A percentile compares a stretch with the other conserved stretches of the same genome.
These are phyloP conservation scores for Drosophila birchii DNA, from an alignment of 2,888 invertebrate genomes.

Conservation along the genomic window DNA sequence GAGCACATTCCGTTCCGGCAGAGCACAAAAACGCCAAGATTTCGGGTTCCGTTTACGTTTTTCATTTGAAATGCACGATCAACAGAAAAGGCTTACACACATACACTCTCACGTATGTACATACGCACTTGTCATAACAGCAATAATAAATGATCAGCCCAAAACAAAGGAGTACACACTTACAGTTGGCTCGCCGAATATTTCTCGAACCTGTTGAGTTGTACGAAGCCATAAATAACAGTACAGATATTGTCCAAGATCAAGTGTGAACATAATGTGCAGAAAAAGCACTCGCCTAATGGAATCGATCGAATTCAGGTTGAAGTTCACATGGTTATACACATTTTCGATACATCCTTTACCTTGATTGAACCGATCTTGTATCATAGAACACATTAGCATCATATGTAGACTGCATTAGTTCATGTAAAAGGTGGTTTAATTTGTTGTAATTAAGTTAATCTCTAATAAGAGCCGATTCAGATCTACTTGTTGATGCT, in stretches of 20 bases:
- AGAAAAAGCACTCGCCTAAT: background rate
- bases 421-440: background rate
- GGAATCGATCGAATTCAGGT: background rate
- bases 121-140: slow-evolving; percentile 17
- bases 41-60: background rate
- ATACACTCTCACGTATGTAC: background rate
- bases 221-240: background rate
- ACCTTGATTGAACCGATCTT: background rate
- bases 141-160: slow-evolving; percentile 8
- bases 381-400: background rate
- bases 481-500: background rate
- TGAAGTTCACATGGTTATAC: slow-evolving; percentile 10
- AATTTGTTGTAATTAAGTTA: background rate
- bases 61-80: slow-evolving; percentile 9
- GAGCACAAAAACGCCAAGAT: background rate
- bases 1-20: background rate
- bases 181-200: background rate
- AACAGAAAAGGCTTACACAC: slow-evolving; percentile 14
- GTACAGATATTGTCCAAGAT: background rate
- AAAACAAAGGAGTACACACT: slow-evolving; percentile 7
- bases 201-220: background rate
- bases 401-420: background rate
- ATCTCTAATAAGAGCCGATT: background rate
- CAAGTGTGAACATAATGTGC: background rate
- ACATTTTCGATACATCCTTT: background rate